Base-by-base conservation (phyloP, 2,888 invertebrate genomes). In the Tipula confusa region DNA sequence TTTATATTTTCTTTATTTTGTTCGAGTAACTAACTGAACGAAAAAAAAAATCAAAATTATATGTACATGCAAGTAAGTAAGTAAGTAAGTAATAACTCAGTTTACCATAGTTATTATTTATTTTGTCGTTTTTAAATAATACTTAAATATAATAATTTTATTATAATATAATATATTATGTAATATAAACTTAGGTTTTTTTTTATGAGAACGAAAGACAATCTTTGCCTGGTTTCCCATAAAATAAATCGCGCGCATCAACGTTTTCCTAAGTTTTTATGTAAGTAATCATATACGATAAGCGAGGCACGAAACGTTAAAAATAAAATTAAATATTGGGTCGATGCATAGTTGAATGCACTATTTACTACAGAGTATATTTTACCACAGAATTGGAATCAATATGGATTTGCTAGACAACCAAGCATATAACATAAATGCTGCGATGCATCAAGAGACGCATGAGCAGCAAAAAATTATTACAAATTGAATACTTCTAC, bases 41-140 rank as follows among this genome's bases (percentile, higher is more conserved):
- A n/a, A n/a, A n/a, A n/a, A n/a, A n/a, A n/a, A n/a, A n/a, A n/a
- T n/a, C n/a, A n/a, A n/a, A n/a, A n/a, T n/a, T n/a, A 24, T 24
- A 64, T 24, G 64, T 18, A 9, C 9, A 24, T 64, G 24, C 9
- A 18, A 1, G 24, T 24, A 64, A 64, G 24, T 48, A 48, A 48
- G 48, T 48, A 48, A 48, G 48, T 48, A 48, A 48, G 48, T 48
- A 48, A 2, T 48, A 48, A 48, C 1, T 64, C 18, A 64, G 64
- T 64, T 64, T 64, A 64, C 64, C 64, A 64, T 24, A 64, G 64
- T 64, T 64, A 64, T 64, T 64, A 64, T 64, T 64, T 64, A 64
- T 64, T 24, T 64, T 64, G 64, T 24, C 64, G 6, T 64, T 64
- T 64, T n/a, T 64, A 64, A 64, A 64, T 64, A 64, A 24, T 64